A percentile compares a stretch with the other conserved stretches of the same genome.
phyloP scores from a whole-genome alignment of 2,113 vertebrate species.

The Excalfactoria chinensis region DNA sequence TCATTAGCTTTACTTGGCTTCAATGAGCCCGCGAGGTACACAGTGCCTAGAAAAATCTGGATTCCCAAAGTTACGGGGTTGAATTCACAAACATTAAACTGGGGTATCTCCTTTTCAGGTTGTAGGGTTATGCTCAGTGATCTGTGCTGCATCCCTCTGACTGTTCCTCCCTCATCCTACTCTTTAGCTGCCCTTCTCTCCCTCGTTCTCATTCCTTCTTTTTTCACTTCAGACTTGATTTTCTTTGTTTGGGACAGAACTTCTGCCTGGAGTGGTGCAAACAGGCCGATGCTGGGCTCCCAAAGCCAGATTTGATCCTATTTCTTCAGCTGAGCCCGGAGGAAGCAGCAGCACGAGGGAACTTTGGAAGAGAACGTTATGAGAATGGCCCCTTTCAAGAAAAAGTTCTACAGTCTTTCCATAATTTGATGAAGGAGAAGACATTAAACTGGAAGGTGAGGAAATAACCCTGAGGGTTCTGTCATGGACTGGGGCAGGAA shows the following conservation, averaged over 20 bases:
- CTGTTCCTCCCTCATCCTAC: background rate
- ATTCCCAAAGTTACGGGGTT: rapidly evolving
- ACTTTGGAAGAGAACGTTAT: conserved; percentile 89
- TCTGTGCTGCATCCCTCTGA: background rate
- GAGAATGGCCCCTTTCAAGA: conserved; percentile 87
- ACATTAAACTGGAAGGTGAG: conserved; percentile 92
- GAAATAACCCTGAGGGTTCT: background rate
- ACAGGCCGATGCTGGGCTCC: conserved; percentile 89
- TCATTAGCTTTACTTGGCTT: background rate
- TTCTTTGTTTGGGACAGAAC: conserved; percentile 77
- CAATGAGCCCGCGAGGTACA: background rate
- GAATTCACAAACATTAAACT: background rate
- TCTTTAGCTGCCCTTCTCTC: background rate
- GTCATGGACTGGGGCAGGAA: background rate
- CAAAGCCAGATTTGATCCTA: conserved; percentile 93
- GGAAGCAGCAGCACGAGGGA: conserved; percentile 81
- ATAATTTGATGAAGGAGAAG: conserved; percentile 84
- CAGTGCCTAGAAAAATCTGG: background rate
- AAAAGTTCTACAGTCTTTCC: conserved; percentile 82
- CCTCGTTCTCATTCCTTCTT: background rate
- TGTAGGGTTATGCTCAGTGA: background rate
- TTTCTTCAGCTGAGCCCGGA: conserved; percentile 85
- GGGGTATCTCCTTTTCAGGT: background rate
- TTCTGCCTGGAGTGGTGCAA: conserved; percentile 93
- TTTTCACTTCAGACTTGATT: background rate